phyloP scores from a whole-genome alignment of 1,140 invertebrate species.

The Drosophila nikananu region DNA sequence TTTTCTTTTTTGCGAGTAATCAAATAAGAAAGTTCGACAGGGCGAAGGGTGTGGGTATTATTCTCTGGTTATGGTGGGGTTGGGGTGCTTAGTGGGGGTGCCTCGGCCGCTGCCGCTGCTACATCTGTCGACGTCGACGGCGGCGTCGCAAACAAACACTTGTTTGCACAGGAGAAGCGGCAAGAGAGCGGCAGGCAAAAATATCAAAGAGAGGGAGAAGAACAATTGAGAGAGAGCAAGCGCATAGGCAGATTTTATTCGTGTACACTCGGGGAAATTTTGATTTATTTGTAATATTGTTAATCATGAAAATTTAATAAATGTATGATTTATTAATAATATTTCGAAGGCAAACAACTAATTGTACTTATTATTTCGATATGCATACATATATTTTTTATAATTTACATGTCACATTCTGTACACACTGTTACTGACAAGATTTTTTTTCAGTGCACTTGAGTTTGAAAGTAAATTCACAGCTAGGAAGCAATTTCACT shows the following conservation, averaged over 20 bases:
- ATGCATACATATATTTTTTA: too few species aligned
- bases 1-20: slow-evolving; percentile 46
- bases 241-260: slow-evolving; percentile 27
- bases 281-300: too few species aligned
- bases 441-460: neutral
- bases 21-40: slow-evolving; percentile 65
- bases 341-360: neutral
- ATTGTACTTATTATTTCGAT: too few species aligned
- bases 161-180: slow-evolving; percentile 80
- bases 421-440: neutral
- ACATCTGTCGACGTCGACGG: slow-evolving; percentile 29
- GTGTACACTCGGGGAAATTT: neutral
- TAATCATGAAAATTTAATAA: too few species aligned
- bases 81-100: slow-evolving; percentile 13
- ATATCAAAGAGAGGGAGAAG: slow-evolving; percentile 12
- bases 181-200: slow-evolving; percentile 17
- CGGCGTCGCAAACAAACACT: slow-evolving; percentile 76
- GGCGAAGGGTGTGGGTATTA: slow-evolving; percentile 7
- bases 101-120: slow-evolving; percentile 8
- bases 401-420: neutral
- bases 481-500: slow-evolving; percentile 73
- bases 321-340: neutral
- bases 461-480: slow-evolving; percentile 45
- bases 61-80: neutral
- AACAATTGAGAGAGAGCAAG: slow-evolving; percentile 51